Base-by-base conservation (phyloP, 2,113 vertebrate species). In the Gobio gobio region DNA sequence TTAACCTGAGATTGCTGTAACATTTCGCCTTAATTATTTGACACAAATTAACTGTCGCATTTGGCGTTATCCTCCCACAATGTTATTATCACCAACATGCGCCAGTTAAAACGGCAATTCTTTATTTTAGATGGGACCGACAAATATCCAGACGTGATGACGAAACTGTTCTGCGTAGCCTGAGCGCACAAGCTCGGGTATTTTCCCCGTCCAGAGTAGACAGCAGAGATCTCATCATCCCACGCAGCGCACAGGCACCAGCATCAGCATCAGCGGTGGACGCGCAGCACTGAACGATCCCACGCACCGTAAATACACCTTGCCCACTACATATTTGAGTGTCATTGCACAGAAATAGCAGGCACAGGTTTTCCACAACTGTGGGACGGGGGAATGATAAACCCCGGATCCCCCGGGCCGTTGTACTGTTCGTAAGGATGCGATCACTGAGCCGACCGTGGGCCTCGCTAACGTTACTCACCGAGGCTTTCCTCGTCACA, bases 301-400 rank as follows among this genome's bases (percentile, higher is more conserved):
- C 58, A n/a, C 13, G n/a, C 58, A 14, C 1, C n/a, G n/a, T 81
- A 18, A 49, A 33, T 24, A 45, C 5, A 43, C 14, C 33, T 13
- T 61, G 8, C 24, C 7, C 10, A 51, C 26, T 20, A 16, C 29
- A 20, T 4, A n/a, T 24, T 22, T 14, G 18, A 49, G 45, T 26
- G 47, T 68, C 22, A 72, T 43, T 3, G 66, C 54, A 58, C 29
- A 59, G 56, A 68, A 16, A 78, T 26, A 85, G 49, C 33, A 29
- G 72, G 61, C 74, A n/a, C 7, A n/a, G 75, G 74, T 47, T 83
- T 78, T 63, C 36, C 43, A 64, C 78, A 68, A 82, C 75, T 82
- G 78, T 72, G 51, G 84, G 68, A 83, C 87, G 86, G 85, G 88
- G 92, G 91, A 86, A 93, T 94, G 94, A 87, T 80, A 91, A 85